Percentiles rank a stretch among this genome's conserved stretches.
Evolutionary conservation across 2,888 invertebrate genomes (phyloP).

Genomic region (Drosophila demipolita): DNA sequence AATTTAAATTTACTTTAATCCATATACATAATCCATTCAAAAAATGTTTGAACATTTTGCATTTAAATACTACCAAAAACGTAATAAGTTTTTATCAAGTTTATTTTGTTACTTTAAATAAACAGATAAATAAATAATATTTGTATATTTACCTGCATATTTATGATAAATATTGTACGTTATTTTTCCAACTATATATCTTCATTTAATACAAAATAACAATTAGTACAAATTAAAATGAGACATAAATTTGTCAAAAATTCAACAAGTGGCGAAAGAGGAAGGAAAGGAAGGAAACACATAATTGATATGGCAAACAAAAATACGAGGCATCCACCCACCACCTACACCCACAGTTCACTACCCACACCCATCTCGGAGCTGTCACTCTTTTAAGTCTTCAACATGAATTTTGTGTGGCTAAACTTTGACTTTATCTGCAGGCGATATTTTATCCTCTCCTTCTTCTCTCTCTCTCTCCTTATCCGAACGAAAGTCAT

Average conservation of each 20-base stretch:
- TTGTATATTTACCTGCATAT: not conserved
- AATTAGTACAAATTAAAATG: slow-evolving; percentile 18
- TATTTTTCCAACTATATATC: not conserved
- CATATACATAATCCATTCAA: not conserved
- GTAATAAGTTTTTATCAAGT: not conserved
- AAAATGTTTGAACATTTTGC: not conserved
- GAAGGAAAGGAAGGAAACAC: slow-evolving; percentile 4
- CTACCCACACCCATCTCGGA: slow-evolving; percentile 15
- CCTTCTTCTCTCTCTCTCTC: not conserved
- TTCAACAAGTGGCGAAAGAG: slow-evolving; percentile 12
- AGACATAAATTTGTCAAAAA: slow-evolving; percentile 17
- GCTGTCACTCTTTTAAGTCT: not conserved
- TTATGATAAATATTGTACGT: accelerated
- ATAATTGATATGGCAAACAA: slow-evolving; percentile 18
- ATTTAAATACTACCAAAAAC: not conserved
- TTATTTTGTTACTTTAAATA: not conserved
- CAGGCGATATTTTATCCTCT: not conserved
- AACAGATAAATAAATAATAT: not conserved
- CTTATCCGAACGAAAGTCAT: slow-evolving; percentile 37
- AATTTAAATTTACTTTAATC: not conserved
- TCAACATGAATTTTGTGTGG: slow-evolving; percentile 46
- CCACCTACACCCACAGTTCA: slow-evolving; percentile 1
- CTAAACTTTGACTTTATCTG: slow-evolving; percentile 36
- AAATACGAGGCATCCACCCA: not conserved
- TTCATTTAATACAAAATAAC: not conserved